Percentiles rank a stretch among this genome's conserved stretches.
These are phyloP conservation scores for Elachura formosa DNA, from an alignment of 2,113 vertebrate genomes.

Conservation along the genomic window DNA sequence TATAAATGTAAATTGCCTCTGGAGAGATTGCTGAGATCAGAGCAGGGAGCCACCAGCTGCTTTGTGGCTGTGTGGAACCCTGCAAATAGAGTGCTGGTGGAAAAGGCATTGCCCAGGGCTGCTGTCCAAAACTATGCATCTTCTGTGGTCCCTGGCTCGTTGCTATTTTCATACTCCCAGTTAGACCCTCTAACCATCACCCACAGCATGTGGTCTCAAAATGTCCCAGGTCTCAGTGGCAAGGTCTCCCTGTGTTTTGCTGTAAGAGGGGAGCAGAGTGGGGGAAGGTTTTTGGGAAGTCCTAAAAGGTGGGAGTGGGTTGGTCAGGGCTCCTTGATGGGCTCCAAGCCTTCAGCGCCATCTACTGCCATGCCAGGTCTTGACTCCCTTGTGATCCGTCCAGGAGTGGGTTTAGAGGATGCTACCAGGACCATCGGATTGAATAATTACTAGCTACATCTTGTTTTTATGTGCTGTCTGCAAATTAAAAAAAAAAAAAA, in stretches of 20 bases:
- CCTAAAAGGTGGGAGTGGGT: not conserved
- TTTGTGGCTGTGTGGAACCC: not conserved
- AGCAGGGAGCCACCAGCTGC: not conserved
- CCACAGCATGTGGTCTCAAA: no score
- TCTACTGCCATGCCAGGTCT: not conserved
- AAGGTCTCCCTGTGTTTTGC: not conserved
- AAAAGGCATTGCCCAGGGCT: not conserved
- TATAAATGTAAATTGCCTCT: not conserved
- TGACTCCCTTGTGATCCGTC: not conserved
- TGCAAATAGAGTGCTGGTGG: not conserved
- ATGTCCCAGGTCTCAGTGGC: not conserved
- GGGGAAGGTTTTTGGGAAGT: not conserved
- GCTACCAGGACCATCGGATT: not conserved
- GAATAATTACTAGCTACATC: not conserved
- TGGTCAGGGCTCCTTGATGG: not conserved
- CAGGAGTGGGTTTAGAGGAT: not conserved
- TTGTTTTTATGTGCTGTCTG: not conserved
- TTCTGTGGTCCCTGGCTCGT: not conserved
- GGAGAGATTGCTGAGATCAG: not conserved
- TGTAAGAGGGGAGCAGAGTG: not conserved
- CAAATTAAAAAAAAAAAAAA: not conserved
- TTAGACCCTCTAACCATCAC: not conserved
- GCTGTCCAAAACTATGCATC: not conserved
- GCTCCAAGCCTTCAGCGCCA: slow-evolving; percentile 47
- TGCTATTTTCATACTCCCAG: not conserved